Percentiles rank a stretch among this genome's conserved stretches.
Conservation (phyloP, 2,888 invertebrate species). For the Caenorhabditis sp. region DNA sequence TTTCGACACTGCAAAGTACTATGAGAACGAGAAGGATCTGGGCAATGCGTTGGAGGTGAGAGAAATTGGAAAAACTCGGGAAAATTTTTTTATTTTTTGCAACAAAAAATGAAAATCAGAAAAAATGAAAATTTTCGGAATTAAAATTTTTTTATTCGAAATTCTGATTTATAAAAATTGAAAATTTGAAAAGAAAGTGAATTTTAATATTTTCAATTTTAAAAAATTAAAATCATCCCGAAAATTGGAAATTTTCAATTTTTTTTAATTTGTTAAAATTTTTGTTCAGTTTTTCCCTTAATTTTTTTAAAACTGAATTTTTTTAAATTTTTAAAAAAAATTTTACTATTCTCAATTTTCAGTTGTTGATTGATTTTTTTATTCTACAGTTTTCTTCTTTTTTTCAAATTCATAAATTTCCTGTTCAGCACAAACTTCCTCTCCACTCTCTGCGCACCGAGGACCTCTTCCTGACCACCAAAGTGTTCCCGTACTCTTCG, state of each 20-base stretch:
- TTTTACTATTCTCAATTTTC: no score
- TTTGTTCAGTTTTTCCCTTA: no score
- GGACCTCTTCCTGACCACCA: slow-evolving; percentile 53
- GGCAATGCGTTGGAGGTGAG: slow-evolving; percentile 86
- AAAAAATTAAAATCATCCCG: no score
- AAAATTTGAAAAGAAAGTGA: no score
- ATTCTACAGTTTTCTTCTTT: no score
- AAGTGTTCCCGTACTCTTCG: slow-evolving; percentile 38
- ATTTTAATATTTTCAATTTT: no score
- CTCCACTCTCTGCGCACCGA: slow-evolving; percentile 12
- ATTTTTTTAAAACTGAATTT: no score
- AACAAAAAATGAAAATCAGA: not conserved
- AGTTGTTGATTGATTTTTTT: no score
- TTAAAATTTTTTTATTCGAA: not conserved
- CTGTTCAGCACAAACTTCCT: slow-evolving; percentile 32
- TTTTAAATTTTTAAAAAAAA: no score
- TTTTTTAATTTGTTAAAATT: no score
- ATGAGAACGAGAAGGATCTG: slow-evolving; percentile 89
- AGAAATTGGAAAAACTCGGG: not conserved
- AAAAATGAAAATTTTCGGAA: not conserved
- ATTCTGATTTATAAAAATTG: no score
- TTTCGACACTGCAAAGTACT: slow-evolving; percentile 89
- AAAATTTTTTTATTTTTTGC: not conserved
- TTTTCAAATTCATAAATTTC: not conserved
- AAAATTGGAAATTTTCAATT: no score